These are phyloP conservation scores for Andrena praecox DNA, from an alignment of 2,888 invertebrate species.

Conservation along the genomic window DNA sequence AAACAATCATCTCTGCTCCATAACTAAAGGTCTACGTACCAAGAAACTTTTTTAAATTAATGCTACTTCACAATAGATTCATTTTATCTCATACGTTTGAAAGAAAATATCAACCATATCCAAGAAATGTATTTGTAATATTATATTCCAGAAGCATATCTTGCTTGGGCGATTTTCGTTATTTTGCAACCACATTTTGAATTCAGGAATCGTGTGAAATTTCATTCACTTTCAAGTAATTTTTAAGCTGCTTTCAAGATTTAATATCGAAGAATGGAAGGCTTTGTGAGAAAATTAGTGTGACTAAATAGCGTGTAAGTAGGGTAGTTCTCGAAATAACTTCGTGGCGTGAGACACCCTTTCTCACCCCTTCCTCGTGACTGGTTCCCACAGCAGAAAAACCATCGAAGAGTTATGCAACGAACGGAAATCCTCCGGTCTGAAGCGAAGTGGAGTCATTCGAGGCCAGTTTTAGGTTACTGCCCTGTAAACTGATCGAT, in stretches of 20 bases:
- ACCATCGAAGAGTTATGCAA: slow-evolving; percentile 25
- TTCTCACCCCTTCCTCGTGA: slow-evolving; percentile 20
- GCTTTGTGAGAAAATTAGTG: slow-evolving; percentile 4
- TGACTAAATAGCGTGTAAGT: not conserved
- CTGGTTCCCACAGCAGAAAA: slow-evolving; percentile 37
- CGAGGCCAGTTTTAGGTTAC: slow-evolving; percentile 43
- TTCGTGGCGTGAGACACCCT: slow-evolving; percentile 6
- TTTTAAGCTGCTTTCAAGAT: not conserved
- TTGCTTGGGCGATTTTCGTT: too few relatives aligned
- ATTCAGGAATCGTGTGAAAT: too few relatives aligned
- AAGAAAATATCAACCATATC: too few relatives aligned
- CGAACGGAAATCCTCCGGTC: slow-evolving; percentile 41
- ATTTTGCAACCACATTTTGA: too few relatives aligned
- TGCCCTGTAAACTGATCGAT: slow-evolving; percentile 41
- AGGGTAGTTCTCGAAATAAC: slow-evolving; percentile 26
- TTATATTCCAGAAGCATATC: too few relatives aligned
- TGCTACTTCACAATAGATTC: too few relatives aligned
- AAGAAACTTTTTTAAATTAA: too few relatives aligned
- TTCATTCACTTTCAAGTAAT: too few relatives aligned
- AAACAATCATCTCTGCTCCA: too few relatives aligned
- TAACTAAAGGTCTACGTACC: too few relatives aligned
- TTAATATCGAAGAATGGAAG: not conserved
- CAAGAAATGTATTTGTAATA: too few relatives aligned
- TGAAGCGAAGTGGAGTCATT: slow-evolving; percentile 27
- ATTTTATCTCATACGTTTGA: too few relatives aligned